Evolutionary conservation across 2,888 invertebrate genomes (phyloP), one percentile per base, ranked within the genome.

Genomic region (Nomada flava): DNA sequence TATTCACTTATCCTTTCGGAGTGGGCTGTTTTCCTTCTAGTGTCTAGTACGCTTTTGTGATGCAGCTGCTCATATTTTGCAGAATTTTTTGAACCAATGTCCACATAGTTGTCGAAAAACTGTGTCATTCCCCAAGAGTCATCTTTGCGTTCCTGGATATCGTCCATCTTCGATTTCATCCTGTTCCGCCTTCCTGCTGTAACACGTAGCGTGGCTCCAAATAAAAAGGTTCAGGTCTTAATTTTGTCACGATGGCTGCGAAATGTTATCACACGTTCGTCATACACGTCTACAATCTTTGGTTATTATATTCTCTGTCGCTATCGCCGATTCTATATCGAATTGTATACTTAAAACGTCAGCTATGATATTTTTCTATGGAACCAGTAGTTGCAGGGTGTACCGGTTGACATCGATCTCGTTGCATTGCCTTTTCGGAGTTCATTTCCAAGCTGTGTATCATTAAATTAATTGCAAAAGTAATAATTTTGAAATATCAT

Each of bases 121-220:
- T 91, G 89, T 91, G 89, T 93, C 90, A 87, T 93, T 91, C 92
- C 89, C 74, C 92, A 92, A 91, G 89, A 91, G 88, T 89, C 93
- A 89, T 91, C 93, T 72, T 91, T 93, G 89, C 92, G 93, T 81
- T 93, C 94, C 90, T 94, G 93, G 93, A 92, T 94, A 89, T 93
- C 93, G 86, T 92, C 92, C 81, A 87, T 94, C 90, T 92, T 94
- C 91, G 92, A 92, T 92, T 94, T 92, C 91, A 91, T 94, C 93
- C 89, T 92, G 89, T 93, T 94, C 89, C 91, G 93, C 52, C 90
- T 91, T 76, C 80, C 92, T 71, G 92, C 92, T 78, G 94, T 94
- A 92, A 94, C 77, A 82, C 29, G 86, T 59, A 79, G 53, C 63
- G 71, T 71, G 78, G 71, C 77, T 70, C 76, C 76, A 64, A 7